Base-by-base conservation (phyloP, 2,888 invertebrate species). In the Saturnia japonica region DNA sequence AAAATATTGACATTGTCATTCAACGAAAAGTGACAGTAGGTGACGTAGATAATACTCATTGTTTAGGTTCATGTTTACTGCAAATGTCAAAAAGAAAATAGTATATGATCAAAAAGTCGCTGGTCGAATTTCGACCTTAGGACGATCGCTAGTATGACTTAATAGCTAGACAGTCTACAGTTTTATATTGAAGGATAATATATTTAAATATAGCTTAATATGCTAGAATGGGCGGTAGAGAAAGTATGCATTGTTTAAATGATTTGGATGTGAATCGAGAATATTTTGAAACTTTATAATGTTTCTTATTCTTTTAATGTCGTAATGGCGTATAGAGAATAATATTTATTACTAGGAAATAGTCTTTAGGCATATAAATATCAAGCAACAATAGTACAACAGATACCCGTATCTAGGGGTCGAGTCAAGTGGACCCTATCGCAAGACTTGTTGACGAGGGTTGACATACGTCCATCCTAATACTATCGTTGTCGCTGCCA, bases 391-490 rank as follows among this genome's bases (percentile, higher is more conserved):
- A 60, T 28, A 60, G 57, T 28, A 64, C 9, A 64, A 64, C 12
- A 60, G 28, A 60, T 60, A 60, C 57, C 57, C 57, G 40, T n/a
- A 40, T 64, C 40, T 40, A 64, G 64, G 64, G 64, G 40, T 40
- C 34, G 64, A 40, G 64, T 64, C 64, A 40, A 40, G 40, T 40
- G 64, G 64, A 40, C 19, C 64, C 64, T 64, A 64, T 64, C 64
- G 64, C 64, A 40, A 34, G 40, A 64, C 40, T 64, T 64, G 64
- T 64, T 64, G 87, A 89, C 81, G 83, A 87, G 88, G 88, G 88
- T 88, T 81, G 88, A 85, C 88, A 84, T 76, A 77, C 85, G 87
- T 85, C 88, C 82, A 80, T 85, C 82, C 79, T 73, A 76, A 77
- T 75, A 74, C 78, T 76, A 81, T 80, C 82, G 81, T 84, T 85